Conservation (phyloP, 2,113 vertebrate species). For the Salvator merianae region DNA sequence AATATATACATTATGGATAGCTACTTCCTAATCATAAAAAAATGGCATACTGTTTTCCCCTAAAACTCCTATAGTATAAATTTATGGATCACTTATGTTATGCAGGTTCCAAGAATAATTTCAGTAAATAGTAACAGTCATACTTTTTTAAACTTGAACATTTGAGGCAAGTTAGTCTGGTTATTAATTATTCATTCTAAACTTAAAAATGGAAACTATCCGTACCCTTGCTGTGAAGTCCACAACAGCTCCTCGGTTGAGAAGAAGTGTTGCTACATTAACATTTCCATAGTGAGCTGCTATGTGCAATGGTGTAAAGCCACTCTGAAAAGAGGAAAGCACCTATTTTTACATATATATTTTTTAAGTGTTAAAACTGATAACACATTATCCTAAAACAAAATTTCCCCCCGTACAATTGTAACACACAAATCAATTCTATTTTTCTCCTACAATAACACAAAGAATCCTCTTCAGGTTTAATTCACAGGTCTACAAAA, state of each 20-base stretch:
- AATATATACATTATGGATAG: accelerated
- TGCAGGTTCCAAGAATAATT: not conserved
- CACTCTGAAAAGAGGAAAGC: conserved; percentile 80
- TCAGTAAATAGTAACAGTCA: not conserved
- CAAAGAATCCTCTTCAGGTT: not conserved
- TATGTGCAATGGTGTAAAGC: conserved; percentile 95
- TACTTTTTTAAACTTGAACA: not conserved
- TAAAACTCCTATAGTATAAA: not conserved
- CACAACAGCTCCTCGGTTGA: conserved; percentile 93
- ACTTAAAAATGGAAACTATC: not conserved
- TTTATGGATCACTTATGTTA: not conserved
- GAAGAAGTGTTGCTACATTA: conserved; percentile 93
- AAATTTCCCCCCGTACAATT: no score
- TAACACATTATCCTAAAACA: accelerated
- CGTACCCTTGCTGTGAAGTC: conserved; percentile 95
- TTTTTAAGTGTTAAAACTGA: not conserved
- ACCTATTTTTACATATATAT: accelerated
- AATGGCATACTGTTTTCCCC: not conserved
- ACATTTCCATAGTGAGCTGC: conserved; percentile 96
- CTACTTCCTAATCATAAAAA: conserved; percentile 14
- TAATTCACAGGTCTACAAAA: no score
- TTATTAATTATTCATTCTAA: accelerated
- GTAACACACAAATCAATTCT: not conserved
- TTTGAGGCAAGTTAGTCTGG: not conserved
- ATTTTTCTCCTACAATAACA: not conserved